Base-by-base conservation (phyloP, 2,888 invertebrate species). In the Phengaris arion region DNA sequence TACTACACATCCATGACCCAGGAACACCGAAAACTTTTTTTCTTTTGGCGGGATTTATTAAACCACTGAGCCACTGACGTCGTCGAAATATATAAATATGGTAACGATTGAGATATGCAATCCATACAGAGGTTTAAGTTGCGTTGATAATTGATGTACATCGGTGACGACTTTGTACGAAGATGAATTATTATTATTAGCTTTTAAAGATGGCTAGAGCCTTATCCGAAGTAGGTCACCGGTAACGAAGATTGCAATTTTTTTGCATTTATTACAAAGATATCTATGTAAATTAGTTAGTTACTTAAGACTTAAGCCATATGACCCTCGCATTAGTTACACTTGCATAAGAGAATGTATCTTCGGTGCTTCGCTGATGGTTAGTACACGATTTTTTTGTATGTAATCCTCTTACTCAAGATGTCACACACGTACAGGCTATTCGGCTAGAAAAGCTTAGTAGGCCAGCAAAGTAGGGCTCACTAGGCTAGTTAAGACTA, bases 311-410 rank as follows among this genome's bases (percentile, higher is more conserved):
- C 70, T 72, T 72, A 54, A 52, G 15, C 51, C 72, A 72, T 35
- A 45, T 48, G 72, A 72, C 72, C 72, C 72, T 72, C 72, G 5
- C 22, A 75, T 77, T 70, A 69, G 77, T 70, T 68, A 77, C 72
- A 69, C 76, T 74, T 75, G 52, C 75, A 68, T 57, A 76, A 78
- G 74, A 68, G 75, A 76, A 75, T 74, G 76, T 74, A 76, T 72
- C 72, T 70, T 70, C 69, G 69, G 64, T 64, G 46, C 22, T 54
- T 54, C 35, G 54, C 54, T 15, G 54, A 72, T 54, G 54, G 54
- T 52, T 54, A 12, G 12, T 51, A 35, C 72, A 54, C 72, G 54
- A 52, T 72, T 54, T 70, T 68, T 72, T 72, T 8, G 48, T 48
- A 9, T 12, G 52, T 9, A 52, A 52, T 48, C 22, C 9, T 35